These are phyloP conservation scores for Athetis lepigone DNA, from an alignment of 2,888 invertebrate species.

Conservation along the genomic window DNA sequence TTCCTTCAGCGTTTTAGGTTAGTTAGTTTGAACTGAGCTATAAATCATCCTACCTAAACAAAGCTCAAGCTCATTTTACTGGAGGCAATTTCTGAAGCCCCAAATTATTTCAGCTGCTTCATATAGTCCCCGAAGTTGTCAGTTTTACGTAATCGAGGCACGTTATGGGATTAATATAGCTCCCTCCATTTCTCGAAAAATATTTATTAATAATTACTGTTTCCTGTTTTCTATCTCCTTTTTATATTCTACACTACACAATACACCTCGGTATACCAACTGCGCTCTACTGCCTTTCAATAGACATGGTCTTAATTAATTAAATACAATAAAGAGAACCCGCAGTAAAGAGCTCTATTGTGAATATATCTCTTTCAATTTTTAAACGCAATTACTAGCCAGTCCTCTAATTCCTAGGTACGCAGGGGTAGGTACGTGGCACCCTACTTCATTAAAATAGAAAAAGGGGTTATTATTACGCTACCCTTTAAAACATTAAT, in stretches of 20 bases:
- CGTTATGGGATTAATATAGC: not conserved
- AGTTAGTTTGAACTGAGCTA: too few species aligned
- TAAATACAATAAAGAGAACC: not conserved
- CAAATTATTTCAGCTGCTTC: too few species aligned
- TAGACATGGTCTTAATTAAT: not conserved
- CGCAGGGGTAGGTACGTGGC: not conserved
- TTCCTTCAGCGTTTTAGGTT: too few species aligned
- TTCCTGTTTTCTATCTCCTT: too few species aligned
- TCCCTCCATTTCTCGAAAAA: not conserved
- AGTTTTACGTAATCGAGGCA: not conserved
- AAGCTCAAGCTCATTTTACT: too few species aligned
- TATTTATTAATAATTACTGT: too few species aligned
- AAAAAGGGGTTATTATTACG: not conserved
- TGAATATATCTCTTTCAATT: not conserved
- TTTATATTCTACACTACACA: too few species aligned
- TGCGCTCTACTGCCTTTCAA: not conserved
- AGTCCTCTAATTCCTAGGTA: too few species aligned
- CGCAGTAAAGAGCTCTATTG: not conserved
- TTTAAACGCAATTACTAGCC: not conserved
- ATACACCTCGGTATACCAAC: not conserved
- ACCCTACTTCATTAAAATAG: not conserved
- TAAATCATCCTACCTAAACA: too few species aligned
- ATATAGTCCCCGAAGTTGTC: too few species aligned
- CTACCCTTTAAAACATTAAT: not conserved
- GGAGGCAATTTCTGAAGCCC: too few species aligned